Conservation (phyloP, 1,140 invertebrate genomes). For the Drosophila mojavensis region DNA sequence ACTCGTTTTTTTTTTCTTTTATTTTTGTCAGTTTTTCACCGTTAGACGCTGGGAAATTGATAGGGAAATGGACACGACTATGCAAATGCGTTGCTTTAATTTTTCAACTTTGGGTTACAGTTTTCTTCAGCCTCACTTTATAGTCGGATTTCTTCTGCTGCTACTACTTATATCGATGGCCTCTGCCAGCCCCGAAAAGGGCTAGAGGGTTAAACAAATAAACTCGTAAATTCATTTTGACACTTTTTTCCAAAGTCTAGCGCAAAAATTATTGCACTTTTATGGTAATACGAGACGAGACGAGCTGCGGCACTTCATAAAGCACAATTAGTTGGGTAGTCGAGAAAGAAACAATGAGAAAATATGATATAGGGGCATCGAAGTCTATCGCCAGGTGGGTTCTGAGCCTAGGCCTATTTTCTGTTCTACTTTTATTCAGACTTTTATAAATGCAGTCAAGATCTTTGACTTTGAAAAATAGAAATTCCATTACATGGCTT, state of each 20-base stretch:
- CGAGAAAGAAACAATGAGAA: constrained; percentile 17
- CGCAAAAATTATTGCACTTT: constrained; percentile 74
- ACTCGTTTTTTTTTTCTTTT: constrained; percentile 50
- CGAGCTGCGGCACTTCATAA: constrained; percentile 12
- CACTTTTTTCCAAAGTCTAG: constrained; percentile 62
- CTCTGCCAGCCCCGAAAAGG: constrained; percentile 40
- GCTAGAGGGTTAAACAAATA: constrained; percentile 77
- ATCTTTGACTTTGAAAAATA: background rate
- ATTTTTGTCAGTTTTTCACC: constrained; percentile 55
- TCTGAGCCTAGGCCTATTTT: no score
- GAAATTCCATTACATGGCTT: no score
- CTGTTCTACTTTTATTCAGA: background rate
- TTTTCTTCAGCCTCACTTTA: constrained; percentile 22
- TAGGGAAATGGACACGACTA: constrained; percentile 59
- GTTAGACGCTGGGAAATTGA: constrained; percentile 55
- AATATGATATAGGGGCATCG: constrained; percentile 9
- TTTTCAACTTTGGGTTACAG: constrained; percentile 2
- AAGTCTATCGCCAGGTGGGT: background rate
- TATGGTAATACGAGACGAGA: constrained; percentile 66
- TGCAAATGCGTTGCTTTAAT: constrained; percentile 48
- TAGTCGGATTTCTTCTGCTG: constrained; percentile 1
- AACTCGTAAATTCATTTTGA: constrained; percentile 82
- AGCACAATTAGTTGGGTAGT: constrained; percentile 22
- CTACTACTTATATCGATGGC: constrained; percentile 15
- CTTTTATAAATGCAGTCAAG: constrained; percentile 1